A percentile compares a stretch with the other conserved stretches of the same genome.
Conservation (phyloP, 2,797 vertebrate species). For the Mergus octosetaceus region DNA sequence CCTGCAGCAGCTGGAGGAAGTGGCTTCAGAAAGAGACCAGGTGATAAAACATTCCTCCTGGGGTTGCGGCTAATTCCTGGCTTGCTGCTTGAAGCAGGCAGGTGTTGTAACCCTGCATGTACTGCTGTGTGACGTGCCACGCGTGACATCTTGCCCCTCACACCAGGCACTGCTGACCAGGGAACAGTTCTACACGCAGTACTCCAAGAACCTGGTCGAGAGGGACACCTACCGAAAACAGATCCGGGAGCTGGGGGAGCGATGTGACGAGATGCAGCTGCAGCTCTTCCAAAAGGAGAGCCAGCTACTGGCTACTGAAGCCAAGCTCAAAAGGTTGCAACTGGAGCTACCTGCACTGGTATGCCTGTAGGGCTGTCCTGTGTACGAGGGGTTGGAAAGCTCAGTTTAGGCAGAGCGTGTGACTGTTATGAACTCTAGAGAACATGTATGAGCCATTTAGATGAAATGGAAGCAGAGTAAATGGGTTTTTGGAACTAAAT, state of each 20-base stretch:
- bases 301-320: conserved; percentile 81
- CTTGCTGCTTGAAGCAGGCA: not conserved
- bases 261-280: conserved; percentile 86
- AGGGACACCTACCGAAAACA: conserved; percentile 87
- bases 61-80: not conserved
- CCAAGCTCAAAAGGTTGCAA: conserved; percentile 77
- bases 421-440: not conserved
- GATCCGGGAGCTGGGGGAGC: conserved; percentile 85
- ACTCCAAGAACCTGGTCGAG: conserved; percentile 82
- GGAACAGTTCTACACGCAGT: conserved; percentile 84
- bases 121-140: not conserved
- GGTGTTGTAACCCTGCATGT: not conserved
- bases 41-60: conserved; percentile 57
- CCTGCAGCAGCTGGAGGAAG: conserved; percentile 90
- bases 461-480: not conserved
- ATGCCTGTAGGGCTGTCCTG: not conserved
- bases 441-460: not conserved
- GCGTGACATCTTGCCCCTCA: fast-evolving
- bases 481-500: not conserved
- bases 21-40: conserved; percentile 89
- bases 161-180: conserved; percentile 78
- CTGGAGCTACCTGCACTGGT: conserved; percentile 69
- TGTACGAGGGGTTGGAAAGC: not conserved
- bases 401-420: not conserved
- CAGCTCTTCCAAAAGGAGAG: conserved; percentile 86